Percentiles rank a stretch among this genome's conserved stretches.
Conservation (phyloP, 2,113 vertebrate genomes). For the Ariopsis seemanni region DNA sequence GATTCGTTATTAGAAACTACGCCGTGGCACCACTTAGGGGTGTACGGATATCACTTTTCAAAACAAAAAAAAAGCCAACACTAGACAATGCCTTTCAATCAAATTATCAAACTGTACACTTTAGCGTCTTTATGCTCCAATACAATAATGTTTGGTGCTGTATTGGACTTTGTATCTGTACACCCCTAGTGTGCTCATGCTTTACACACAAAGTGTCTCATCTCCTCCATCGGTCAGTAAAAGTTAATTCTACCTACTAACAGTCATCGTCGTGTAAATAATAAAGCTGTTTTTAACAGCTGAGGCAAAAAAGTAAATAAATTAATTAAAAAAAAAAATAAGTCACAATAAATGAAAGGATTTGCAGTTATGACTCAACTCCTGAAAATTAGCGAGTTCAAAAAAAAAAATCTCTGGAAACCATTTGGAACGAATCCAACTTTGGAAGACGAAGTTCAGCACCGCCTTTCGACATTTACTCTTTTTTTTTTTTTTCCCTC, state of each 20-base stretch:
- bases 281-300: constrained; percentile 29
- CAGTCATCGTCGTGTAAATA: constrained; percentile 45
- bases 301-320: constrained; percentile 29
- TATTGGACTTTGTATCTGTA: neutral
- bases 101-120: neutral
- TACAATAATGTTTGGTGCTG: neutral
- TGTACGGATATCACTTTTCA: neutral
- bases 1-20: neutral
- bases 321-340: neutral
- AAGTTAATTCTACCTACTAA: constrained; percentile 33
- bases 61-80: neutral
- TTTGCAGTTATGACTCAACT: constrained; percentile 12
- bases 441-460: constrained; percentile 54
- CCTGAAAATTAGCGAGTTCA: neutral
- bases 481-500: neutral
- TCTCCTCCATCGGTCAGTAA: neutral
- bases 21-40: neutral
- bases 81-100: neutral
- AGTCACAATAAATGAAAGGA: neutral
- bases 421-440: constrained; percentile 35
- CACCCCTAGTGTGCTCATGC: neutral
- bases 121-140: neutral
- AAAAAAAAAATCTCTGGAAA: constrained; percentile 21
- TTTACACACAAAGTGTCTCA: neutral
- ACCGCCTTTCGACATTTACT: neutral